Evolutionary conservation across 2,113 vertebrate genomes (phyloP), one percentile per base, ranked within the genome.

Genomic region (Numenius arquata): DNA sequence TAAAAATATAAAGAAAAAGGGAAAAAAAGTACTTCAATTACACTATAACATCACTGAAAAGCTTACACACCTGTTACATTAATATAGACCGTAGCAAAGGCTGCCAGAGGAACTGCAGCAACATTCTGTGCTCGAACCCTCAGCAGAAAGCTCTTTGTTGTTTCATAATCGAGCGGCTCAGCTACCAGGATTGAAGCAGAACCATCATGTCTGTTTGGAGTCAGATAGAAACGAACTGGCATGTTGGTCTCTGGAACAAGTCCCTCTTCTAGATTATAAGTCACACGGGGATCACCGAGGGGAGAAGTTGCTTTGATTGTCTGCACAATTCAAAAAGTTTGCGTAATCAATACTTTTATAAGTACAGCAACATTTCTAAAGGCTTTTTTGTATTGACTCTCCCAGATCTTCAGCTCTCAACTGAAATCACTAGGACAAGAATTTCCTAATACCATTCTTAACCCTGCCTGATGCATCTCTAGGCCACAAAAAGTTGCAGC

Each of bases 161-260:
- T 98, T 95, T 99, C 99, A 50, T 98, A 99, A 94, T 99, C 99
- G 80, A 99, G 95, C 0, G 98, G 98, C 94, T 99, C 99, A 16
- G 99, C 99, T 45, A 99, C 97, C 52, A 99, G 96, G 86, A 99
- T 98, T 77, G 98, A 99, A 47, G 98, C 98, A 3, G 99, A 99
- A 34, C 98, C 98, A 29, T 99, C 98, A 16, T 98, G 98, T 70
- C 98, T 97, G 97, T 99, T 99, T 30, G 98, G 98, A 41, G 98
- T 99, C 95, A 99, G 89, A 95, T 99, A 99, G 97, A 99, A 99
- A 36, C 98, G 98, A 41, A 99, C 97, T 0, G 99, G 99, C 98
- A 99, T 98, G 98, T 99, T 99, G 95, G 98, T 98, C 95, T 99
- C 98, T 0, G 98, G 98, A 68, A 99, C 98, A 97, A 99, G 98